Percentiles rank a stretch among this genome's conserved stretches.
Evolutionary conservation across 2,797 vertebrate genomes (phyloP).

Genomic region (Taeniopygia guttata): DNA sequence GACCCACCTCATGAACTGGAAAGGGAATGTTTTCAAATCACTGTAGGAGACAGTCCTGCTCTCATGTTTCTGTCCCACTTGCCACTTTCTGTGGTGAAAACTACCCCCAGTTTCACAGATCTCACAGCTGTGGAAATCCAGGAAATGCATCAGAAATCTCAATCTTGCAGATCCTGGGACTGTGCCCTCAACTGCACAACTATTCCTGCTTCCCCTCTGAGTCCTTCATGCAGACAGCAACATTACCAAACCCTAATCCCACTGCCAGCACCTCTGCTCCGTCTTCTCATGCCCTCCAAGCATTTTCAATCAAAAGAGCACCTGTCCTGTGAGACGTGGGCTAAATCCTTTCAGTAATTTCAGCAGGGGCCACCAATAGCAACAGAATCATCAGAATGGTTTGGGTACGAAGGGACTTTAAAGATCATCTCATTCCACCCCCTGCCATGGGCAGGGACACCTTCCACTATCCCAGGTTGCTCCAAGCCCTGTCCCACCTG

Average conservation of each 20-base stretch:
- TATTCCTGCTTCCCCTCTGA: neutral
- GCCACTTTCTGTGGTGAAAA: neutral
- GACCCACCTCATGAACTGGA: neutral
- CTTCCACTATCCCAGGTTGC: neutral
- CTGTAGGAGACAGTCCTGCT: neutral
- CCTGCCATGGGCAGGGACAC: neutral
- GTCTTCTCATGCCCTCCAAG: neutral
- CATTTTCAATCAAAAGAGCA: neutral
- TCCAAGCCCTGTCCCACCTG: fast-evolving
- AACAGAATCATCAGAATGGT: neutral
- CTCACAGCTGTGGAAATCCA: fast-evolving
- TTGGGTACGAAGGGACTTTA: neutral
- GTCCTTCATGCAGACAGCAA: neutral
- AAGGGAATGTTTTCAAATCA: neutral
- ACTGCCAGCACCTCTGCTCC: neutral
- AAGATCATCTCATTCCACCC: neutral
- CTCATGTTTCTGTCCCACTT: neutral
- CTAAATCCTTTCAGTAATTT: neutral
- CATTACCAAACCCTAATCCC: neutral
- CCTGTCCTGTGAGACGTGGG: neutral
- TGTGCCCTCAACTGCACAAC: neutral
- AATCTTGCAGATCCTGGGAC: neutral
- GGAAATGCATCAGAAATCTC: neutral
- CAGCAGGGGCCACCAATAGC: neutral
- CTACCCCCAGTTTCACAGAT: neutral